Base-by-base conservation (phyloP, 2,797 vertebrate species). In the Artibeus lituratus region DNA sequence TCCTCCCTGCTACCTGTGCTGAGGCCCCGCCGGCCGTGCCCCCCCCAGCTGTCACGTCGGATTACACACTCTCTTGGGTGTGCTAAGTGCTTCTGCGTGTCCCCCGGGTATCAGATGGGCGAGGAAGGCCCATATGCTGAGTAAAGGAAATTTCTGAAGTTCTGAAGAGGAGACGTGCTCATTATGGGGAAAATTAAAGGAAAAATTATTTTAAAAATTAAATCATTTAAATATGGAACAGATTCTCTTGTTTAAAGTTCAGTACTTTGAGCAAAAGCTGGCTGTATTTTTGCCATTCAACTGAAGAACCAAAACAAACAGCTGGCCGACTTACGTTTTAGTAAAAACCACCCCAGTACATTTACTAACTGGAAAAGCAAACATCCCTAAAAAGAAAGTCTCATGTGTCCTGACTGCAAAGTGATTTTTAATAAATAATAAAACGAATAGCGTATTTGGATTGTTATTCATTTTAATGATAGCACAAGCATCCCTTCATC, bases 231-330 rank as follows among this genome's bases (percentile, higher is more conserved):
- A 95, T 83, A 91, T 53, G 65, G 65, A 89, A 96, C 22, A 97
- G 95, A 74, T 96, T 96, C 88, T 26, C n/a, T 94, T 87, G 94
- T 97, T 87, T 89, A 96, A 92, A 93, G 72, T 95, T 86, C 88
- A 39, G 32, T 80, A 0, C 95, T 94, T 55, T 62, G 77, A 94
- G 88, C 89, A 95, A 94, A 87, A 3, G 1, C 95, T 96, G 90
- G 53, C 77, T 83, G 44, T 55, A n/a, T 91, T 97, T 94, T 35
- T 92, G 91, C 93, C 92, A 57, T 84, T 91, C 94, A 91, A 24
- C 73, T 78, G 90, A 94, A 91, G 76, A 94, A 94, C 97, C 88
- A 95, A 97, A 97, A 97, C 78, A 65, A 97, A 95, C 87, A 98
- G 74, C 87, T 98, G 95, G 86, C 97, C 95, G 91, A 70, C 97